Conservation (phyloP, 1,140 invertebrate species). For the Centruroides vittatus region DNA sequence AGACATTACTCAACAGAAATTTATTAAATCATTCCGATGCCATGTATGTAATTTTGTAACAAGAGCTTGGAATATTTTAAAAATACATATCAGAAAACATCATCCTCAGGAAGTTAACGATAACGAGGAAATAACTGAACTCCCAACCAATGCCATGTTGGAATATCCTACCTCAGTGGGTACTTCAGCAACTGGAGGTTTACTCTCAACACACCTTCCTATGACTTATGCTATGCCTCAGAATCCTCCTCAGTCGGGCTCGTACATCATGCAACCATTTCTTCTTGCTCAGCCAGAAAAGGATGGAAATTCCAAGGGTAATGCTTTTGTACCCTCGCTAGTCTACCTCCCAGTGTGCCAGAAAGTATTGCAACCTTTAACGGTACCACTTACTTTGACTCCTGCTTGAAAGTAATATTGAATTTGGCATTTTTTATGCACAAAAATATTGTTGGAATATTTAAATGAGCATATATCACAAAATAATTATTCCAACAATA, state of each 20-base stretch:
- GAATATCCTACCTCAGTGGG: too few species aligned
- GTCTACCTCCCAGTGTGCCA: constrained; percentile 81
- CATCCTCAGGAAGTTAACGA: background rate
- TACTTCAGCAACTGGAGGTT: background rate
- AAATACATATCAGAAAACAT: constrained; percentile 42
- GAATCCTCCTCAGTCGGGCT: constrained; percentile 22
- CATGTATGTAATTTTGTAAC: constrained; percentile 49
- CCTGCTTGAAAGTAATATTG: constrained; percentile 44
- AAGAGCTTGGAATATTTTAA: constrained; percentile 43
- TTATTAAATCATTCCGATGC: constrained; percentile 35
- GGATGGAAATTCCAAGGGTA: constrained; percentile 15
- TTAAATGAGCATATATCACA: too few species aligned
- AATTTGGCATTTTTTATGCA: background rate
- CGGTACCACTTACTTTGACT: constrained; percentile 78
- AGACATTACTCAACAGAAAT: constrained; percentile 5
- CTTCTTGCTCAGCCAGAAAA: constrained; percentile 46
- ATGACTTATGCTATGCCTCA: constrained; percentile 27
- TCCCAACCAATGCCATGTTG: too few species aligned
- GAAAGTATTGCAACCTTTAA: constrained; percentile 59
- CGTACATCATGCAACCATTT: constrained; percentile 69
- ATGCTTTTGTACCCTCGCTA: constrained; percentile 58
- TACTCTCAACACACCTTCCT: constrained; percentile 17
- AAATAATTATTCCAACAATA: too few species aligned
- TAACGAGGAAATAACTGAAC: too few species aligned
- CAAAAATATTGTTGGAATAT: too few species aligned